These are phyloP conservation scores for Columba guinea DNA, from an alignment of 2,797 vertebrate species.

Conservation along the genomic window DNA sequence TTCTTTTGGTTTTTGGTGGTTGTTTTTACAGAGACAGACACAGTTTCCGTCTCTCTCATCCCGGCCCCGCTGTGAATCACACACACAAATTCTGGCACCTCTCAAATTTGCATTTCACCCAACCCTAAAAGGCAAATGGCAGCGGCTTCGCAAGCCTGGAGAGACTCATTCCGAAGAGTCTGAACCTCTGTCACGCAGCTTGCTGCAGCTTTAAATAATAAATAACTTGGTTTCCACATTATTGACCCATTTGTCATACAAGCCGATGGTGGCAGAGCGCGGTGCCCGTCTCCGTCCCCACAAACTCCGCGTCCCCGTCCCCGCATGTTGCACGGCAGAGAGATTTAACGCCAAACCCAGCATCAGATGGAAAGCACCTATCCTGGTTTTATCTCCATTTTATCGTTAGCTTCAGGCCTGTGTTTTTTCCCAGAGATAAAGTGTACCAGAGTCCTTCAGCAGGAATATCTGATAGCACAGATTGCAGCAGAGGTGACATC, in stretches of 20 bases:
- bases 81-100: background rate
- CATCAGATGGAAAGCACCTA: background rate
- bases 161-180: background rate
- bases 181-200: background rate
- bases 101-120: background rate
- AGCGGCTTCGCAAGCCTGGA: background rate
- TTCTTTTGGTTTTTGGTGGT: too few species aligned
- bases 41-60: background rate
- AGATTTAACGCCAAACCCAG: background rate
- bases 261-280: background rate
- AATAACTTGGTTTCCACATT: fast-evolving
- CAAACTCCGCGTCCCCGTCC: background rate
- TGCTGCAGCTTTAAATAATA: background rate
- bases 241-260: background rate
- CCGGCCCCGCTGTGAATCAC: background rate
- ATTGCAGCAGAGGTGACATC: too few species aligned
- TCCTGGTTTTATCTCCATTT: background rate
- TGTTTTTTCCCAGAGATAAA: background rate
- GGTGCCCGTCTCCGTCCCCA: background rate
- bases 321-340: background rate
- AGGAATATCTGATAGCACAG: fast-evolving
- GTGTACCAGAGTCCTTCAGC: background rate
- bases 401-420: fast-evolving
- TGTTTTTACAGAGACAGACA: background rate
- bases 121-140: constrained; percentile 1